These are phyloP conservation scores for Pheosia tremula DNA, from an alignment of 2,888 invertebrate species.

Conservation along the genomic window DNA sequence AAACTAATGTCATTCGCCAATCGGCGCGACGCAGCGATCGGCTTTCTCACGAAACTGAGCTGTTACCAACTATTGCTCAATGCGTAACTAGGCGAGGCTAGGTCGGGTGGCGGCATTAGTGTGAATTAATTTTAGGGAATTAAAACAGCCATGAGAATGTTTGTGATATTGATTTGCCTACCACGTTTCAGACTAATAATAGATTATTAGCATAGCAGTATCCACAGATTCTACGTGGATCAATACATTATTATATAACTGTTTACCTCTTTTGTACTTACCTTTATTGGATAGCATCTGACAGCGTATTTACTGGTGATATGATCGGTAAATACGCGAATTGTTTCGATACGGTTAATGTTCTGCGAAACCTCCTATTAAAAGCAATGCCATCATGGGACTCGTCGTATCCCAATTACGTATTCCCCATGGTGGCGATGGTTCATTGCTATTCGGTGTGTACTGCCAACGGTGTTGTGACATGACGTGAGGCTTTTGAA, in stretches of 20 bases:
- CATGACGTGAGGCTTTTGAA: background rate
- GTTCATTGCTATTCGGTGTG: conserved; percentile 3
- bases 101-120: background rate
- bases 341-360: background rate
- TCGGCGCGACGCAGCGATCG: conserved; percentile 8
- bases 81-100: conserved; percentile 14
- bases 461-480: background rate
- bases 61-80: conserved; percentile 22
- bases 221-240: too few relatives aligned
- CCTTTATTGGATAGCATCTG: too few relatives aligned
- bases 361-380: background rate
- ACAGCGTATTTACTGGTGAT: too few relatives aligned
- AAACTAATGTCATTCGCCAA: conserved; percentile 28
- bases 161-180: background rate
- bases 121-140: too few relatives aligned
- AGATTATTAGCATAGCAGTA: too few relatives aligned
- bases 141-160: too few relatives aligned
- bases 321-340: too few relatives aligned
- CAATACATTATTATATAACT: too few relatives aligned
- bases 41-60: conserved; percentile 31
- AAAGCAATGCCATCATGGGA: conserved; percentile 3
- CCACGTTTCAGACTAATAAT: background rate
- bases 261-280: too few relatives aligned
- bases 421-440: conserved; percentile 7
- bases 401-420: background rate